Conservation (phyloP, 2,113 vertebrate genomes). For the Oryzias celebensis region DNA sequence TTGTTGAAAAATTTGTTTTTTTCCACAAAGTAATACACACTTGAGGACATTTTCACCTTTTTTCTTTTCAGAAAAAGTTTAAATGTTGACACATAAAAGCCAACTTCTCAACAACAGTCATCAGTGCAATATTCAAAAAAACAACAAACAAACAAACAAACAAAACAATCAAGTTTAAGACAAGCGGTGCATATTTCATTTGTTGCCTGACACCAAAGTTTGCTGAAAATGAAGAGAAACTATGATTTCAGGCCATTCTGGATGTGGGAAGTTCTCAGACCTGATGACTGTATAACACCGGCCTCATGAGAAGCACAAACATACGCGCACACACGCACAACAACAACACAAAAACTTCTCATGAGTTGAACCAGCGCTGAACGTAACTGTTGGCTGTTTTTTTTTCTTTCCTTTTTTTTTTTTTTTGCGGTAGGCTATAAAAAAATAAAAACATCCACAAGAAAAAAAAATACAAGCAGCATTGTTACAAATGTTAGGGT, state of each 20-base stretch:
- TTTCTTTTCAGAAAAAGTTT: constrained; percentile 75
- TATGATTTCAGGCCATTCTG: constrained; percentile 52
- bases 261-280: constrained; percentile 45
- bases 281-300: constrained; percentile 35
- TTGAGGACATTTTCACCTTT: constrained; percentile 77
- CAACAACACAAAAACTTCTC: constrained; percentile 55
- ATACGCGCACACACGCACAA: constrained; percentile 48
- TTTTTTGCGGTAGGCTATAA: constrained; percentile 58
- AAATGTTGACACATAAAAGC: constrained; percentile 77
- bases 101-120: constrained; percentile 80
- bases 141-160: constrained; percentile 50
- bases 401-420: too few relatives aligned
- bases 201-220: constrained; percentile 70
- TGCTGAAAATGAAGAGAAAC: constrained; percentile 51
- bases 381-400: constrained; percentile 74
- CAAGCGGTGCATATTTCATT: constrained; percentile 76
- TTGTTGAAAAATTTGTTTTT: constrained; percentile 73
- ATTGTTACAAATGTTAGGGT: constrained; percentile 81
- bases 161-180: constrained; percentile 83
- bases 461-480: constrained; percentile 82
- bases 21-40: constrained; percentile 75
- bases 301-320: constrained; percentile 47
- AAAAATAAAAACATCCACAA: constrained; percentile 53
- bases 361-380: constrained; percentile 68
- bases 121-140: constrained; percentile 88